Evolutionary conservation across 2,797 vertebrate genomes (phyloP).

Genomic region (Dallia pectoralis): DNA sequence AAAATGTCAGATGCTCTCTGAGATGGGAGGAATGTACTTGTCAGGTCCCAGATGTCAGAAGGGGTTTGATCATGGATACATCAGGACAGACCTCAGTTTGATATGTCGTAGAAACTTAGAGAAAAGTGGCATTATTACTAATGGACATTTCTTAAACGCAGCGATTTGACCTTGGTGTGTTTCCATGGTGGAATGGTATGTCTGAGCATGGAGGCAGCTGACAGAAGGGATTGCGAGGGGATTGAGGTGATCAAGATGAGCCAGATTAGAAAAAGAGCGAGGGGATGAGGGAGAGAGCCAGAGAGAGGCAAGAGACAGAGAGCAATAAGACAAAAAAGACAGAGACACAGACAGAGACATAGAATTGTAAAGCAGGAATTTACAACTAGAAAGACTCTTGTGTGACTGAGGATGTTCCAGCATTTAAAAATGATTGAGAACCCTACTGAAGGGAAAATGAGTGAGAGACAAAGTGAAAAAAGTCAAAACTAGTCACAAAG

Average conservation of each 20-base stretch:
- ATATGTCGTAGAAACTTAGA: neutral
- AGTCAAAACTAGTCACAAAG: too few species aligned
- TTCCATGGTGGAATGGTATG: neutral
- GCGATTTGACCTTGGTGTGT: neutral
- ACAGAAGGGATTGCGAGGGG: neutral
- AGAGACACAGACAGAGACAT: neutral
- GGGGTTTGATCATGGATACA: neutral
- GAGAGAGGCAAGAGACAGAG: neutral
- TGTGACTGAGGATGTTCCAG: too few species aligned
- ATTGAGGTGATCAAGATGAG: neutral
- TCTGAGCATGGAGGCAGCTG: neutral
- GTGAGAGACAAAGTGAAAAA: neutral
- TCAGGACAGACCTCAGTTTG: neutral
- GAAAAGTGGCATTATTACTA: neutral
- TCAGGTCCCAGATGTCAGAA: neutral
- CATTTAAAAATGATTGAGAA: too few species aligned
- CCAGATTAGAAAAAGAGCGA: neutral
- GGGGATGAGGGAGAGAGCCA: neutral
- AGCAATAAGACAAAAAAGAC: neutral
- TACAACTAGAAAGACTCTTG: too few species aligned
- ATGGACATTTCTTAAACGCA: neutral
- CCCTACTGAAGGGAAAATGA: neutral
- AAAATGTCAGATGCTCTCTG: too few species aligned
- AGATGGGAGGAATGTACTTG: constrained; percentile 2
- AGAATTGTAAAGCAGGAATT: too few species aligned